These are phyloP conservation scores for Ridgeia piscesae DNA, from an alignment of 1,140 invertebrate species.

Conservation along the genomic window DNA sequence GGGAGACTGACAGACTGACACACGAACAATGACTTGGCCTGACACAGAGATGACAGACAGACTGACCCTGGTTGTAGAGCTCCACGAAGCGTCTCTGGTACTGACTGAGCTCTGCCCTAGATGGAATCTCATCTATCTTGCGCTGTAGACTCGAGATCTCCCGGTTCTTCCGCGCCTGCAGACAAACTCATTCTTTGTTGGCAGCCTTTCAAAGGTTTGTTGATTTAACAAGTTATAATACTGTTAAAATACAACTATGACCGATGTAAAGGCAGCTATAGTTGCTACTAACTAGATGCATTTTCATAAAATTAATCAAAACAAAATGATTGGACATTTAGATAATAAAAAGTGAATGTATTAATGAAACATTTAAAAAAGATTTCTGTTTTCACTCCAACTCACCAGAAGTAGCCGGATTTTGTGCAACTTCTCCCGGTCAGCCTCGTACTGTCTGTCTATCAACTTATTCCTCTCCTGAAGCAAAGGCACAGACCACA, in stretches of 20 bases:
- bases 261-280: not conserved
- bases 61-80: slow-evolving; percentile 85
- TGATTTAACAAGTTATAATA: slow-evolving; percentile 14
- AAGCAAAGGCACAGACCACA: not conserved
- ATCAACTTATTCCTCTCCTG: slow-evolving; percentile 42
- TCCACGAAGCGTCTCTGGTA: slow-evolving; percentile 95
- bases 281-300: too few species aligned
- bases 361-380: too few species aligned
- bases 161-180: slow-evolving; percentile 76
- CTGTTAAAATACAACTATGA: too few species aligned
- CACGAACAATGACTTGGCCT: not conserved
- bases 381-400: not conserved
- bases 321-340: too few species aligned
- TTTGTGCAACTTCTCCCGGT: slow-evolving; percentile 60
- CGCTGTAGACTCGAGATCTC: slow-evolving; percentile 75
- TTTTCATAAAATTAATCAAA: too few species aligned
- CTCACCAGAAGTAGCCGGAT: slow-evolving; percentile 36
- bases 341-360: too few species aligned
- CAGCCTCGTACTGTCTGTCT: slow-evolving; percentile 56
- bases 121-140: slow-evolving; percentile 87
- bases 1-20: too few species aligned
- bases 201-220: not conserved
- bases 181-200: not conserved
- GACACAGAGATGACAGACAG: not conserved
- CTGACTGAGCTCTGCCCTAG: slow-evolving; percentile 87